A percentile compares a stretch with the other conserved stretches of the same genome.
Evolutionary conservation across 2,888 invertebrate genomes (phyloP).

Genomic region (Celastrina argiolus): DNA sequence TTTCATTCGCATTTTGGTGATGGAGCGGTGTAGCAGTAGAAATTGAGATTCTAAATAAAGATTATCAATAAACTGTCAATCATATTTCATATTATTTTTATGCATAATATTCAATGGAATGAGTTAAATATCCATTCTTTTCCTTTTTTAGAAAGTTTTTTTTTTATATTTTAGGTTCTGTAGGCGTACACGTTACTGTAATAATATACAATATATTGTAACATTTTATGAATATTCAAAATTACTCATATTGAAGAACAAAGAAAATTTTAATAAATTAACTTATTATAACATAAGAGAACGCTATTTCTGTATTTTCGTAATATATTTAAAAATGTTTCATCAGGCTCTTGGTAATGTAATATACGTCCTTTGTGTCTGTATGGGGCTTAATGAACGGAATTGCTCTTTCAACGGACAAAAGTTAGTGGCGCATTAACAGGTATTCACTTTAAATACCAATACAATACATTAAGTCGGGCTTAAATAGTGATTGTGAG

Average conservation of each 20-base stretch:
- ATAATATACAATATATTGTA: neutral
- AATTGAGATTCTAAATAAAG: too few relatives aligned
- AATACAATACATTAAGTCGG: neutral
- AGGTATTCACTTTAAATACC: neutral
- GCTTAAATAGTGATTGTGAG: neutral
- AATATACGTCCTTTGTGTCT: conserved; percentile 2
- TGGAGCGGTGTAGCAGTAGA: too few relatives aligned
- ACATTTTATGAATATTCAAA: neutral
- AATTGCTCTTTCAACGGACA: neutral
- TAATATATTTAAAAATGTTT: conserved; percentile 3
- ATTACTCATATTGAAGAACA: neutral
- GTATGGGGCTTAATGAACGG: conserved; percentile 25
- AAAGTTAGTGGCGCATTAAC: neutral
- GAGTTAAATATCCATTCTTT: too few relatives aligned
- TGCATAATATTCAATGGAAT: too few relatives aligned
- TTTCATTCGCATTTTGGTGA: too few relatives aligned
- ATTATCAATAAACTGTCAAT: too few relatives aligned
- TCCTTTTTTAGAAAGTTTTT: too few relatives aligned
- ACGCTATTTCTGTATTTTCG: neutral
- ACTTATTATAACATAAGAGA: conserved; percentile 15
- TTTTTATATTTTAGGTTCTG: neutral
- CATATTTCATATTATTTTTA: too few relatives aligned
- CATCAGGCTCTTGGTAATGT: neutral
- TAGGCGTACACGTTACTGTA: neutral
- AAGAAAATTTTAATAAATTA: conserved; percentile 19